Conservation (phyloP, 2,888 invertebrate species). For the Tenthredo distinguenda region DNA sequence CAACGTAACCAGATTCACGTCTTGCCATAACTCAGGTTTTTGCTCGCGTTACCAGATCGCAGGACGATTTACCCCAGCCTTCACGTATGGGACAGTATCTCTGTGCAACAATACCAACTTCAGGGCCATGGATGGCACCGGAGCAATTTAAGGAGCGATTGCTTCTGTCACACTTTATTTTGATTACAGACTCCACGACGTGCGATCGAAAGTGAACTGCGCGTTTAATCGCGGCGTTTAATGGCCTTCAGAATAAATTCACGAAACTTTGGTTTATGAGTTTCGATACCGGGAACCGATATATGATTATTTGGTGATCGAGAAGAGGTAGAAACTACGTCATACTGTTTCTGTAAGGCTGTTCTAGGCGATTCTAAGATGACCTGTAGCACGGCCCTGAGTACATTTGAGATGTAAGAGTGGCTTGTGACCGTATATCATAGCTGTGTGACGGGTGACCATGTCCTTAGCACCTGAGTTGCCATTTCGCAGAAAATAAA, state of each 20-base stretch:
- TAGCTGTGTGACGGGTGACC: constrained; percentile 27
- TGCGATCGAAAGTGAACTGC: neutral
- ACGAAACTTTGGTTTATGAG: neutral
- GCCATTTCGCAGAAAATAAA: constrained; percentile 48
- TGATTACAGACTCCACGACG: neutral
- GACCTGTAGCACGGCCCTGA: constrained; percentile 13
- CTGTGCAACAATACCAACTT: constrained; percentile 7
- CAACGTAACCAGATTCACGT: constrained; percentile 36
- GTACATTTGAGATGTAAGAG: constrained; percentile 47
- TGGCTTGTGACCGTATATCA: constrained; percentile 47
- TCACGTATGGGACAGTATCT: neutral
- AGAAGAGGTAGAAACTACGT: constrained; percentile 5
- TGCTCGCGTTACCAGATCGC: constrained; percentile 19
- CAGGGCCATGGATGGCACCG: neutral
- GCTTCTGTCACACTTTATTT: neutral
- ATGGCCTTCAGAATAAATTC: neutral
- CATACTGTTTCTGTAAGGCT: neutral
- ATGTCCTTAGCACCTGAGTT: constrained; percentile 50
- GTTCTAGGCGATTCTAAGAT: neutral
- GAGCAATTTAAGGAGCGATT: neutral
- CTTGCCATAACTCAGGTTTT: constrained; percentile 33
- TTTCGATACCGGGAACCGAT: neutral
- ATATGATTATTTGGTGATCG: neutral
- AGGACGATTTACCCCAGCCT: neutral
- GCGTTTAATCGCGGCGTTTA: neutral